Evolutionary conservation across 2,113 vertebrate genomes (phyloP).

Genomic region (Probosciger aterrimus): DNA sequence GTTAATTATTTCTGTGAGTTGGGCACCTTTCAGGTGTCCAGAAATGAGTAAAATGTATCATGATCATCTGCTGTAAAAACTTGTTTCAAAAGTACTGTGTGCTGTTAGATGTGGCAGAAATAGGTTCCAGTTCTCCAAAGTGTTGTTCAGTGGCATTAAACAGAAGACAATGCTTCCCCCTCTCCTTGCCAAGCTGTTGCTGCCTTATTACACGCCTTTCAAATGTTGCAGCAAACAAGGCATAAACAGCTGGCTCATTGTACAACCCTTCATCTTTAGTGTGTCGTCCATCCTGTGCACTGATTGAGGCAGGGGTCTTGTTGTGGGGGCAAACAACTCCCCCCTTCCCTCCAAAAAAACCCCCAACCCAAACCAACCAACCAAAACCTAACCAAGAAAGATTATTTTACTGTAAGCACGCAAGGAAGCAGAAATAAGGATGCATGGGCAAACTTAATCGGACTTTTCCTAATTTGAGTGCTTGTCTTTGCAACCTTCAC

Average conservation of each 20-base stretch:
- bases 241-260: background rate
- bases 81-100: conserved; percentile 11
- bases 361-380: background rate
- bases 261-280: background rate
- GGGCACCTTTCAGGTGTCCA: background rate
- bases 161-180: background rate
- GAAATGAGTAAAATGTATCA: background rate
- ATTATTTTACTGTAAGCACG: background rate
- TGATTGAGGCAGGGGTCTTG: conserved; percentile 63
- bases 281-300: conserved; percentile 64
- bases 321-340: background rate
- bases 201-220: background rate
- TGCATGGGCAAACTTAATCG: conserved; percentile 53
- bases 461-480: conserved; percentile 42
- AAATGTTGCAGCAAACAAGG: background rate
- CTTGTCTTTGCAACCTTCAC: conserved; percentile 57
- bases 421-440: conserved; percentile 38
- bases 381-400: background rate
- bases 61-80: background rate
- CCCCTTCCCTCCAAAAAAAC: background rate
- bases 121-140: background rate
- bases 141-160: background rate
- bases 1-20: conserved; percentile 6
- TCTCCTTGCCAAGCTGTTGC: background rate
- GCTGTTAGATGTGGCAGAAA: background rate